Base-by-base conservation (phyloP, 2,888 invertebrate species). In the Hypsopygia costalis region DNA sequence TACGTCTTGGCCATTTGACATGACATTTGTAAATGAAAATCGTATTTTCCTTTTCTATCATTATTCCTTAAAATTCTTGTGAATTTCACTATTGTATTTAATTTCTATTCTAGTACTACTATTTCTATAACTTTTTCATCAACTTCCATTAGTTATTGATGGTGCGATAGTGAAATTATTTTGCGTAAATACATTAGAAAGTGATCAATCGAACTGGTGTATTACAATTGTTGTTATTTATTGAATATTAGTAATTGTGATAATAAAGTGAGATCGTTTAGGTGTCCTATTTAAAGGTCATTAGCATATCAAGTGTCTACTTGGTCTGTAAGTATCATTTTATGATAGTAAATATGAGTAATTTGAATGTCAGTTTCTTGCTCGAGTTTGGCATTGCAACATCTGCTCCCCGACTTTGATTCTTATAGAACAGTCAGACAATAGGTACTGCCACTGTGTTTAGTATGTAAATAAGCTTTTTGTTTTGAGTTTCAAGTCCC, bases 231-330 rank as follows among this genome's bases (percentile, higher is more conserved):
- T 48, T 46, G 36, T 54, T 52, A 54, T 60, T 65, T 58, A 58
- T 69, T 58, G 31, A 39, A 49, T 55, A 59, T 58, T 46, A 50
- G 38, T 45, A 51, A 55, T 62, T 40, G 39, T 37, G 30, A 25
- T 36, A 41, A 44, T 44, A 34, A 49, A 44, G 25, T 36, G 45
- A 52, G 49, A 51, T 44, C 56, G 64, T 65, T 60, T 69, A 54
- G 46, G 59, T 66, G 78, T 41, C 65, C 75, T 72, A 65, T 68
- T 58, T 78, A 71, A 50, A 70, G 78, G 71, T 80, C 73, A 69
- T 67, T 65, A 69, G 58, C 73, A 46, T 62, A 51, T 51, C 25
- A 39, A 38, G 32, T 38, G 31, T 11, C n/a, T 25, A 38, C 25
- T 31, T 33, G 25, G 25, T 5, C 22, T 11, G 38, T 38, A 38